A percentile compares a stretch with the other conserved stretches of the same genome.
phyloP scores from a whole-genome alignment of 2,797 vertebrate species.

The Hyperoplus immaculatus region DNA sequence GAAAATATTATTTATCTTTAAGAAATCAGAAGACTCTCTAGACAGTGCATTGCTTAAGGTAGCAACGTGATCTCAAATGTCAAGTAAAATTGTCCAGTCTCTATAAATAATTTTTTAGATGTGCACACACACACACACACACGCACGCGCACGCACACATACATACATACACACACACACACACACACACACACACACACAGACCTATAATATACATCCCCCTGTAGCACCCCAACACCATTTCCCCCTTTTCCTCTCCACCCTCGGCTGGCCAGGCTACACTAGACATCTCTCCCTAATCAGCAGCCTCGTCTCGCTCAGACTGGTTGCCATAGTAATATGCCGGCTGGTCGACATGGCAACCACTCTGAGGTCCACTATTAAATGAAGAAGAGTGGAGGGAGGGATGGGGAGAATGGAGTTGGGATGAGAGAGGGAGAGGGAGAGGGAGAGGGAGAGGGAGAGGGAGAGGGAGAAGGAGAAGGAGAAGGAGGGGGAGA shows the following conservation, averaged over 20 bases:
- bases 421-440: conserved; percentile 70
- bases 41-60: conserved; percentile 37
- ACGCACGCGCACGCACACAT: conserved; percentile 44
- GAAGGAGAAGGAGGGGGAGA: conserved; percentile 41
- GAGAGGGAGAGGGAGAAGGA: conserved; percentile 62
- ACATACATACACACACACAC: conserved; percentile 64
- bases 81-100: conserved; percentile 59
- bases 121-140: conserved; percentile 52
- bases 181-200: conserved; percentile 63
- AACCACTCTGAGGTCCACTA: conserved; percentile 99
- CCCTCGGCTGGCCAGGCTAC: conserved; percentile 86
- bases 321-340: conserved; percentile 98
- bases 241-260: conserved; percentile 77
- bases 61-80: conserved; percentile 45
- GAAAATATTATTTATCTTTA: conserved; percentile 26
- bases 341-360: conserved; percentile 99
- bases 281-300: conserved; percentile 90
- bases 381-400: conserved; percentile 93
- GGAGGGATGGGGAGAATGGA: conserved; percentile 73
- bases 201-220: conserved; percentile 75
- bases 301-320: conserved; percentile 90
- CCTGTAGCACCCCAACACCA: conserved; percentile 73
- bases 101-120: conserved; percentile 55
- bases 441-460: not conserved
- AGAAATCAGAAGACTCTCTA: conserved; percentile 44